A percentile compares a stretch with the other conserved stretches of the same genome.
Evolutionary conservation across 2,888 invertebrate genomes (phyloP).

Genomic region (Abrostola triplasia): DNA sequence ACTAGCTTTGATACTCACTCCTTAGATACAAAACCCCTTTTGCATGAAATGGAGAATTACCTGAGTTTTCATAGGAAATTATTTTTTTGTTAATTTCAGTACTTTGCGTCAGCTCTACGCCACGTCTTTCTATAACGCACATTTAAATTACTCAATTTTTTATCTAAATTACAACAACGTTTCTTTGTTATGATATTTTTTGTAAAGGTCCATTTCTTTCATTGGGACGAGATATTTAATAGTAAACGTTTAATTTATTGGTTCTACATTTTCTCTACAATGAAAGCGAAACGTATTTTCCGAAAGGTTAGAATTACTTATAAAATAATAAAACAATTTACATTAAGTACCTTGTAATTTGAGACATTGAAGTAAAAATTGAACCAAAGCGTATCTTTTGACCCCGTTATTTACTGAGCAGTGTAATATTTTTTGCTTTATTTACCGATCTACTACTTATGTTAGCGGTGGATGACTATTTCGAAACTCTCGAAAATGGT

Average conservation of each 20-base stretch:
- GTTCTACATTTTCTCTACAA: not conserved
- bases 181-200: too few species aligned
- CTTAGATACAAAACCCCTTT: conserved; percentile 8
- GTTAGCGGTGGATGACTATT: conserved; percentile 34
- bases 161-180: too few species aligned
- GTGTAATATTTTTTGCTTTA: conserved; percentile 56
- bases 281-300: not conserved
- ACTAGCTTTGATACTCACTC: conserved; percentile 19
- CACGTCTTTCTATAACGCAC: too few species aligned
- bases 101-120: too few species aligned
- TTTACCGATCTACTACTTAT: conserved; percentile 43
- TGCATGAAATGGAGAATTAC: too few species aligned
- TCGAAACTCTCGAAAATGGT: conserved; percentile 31
- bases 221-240: too few species aligned
- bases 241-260: too few species aligned
- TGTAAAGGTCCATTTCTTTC: too few species aligned
- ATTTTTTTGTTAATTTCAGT: too few species aligned
- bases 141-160: too few species aligned
- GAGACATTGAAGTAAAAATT: conserved; percentile 54
- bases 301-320: not conserved
- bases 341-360: conserved; percentile 41
- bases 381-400: conserved; percentile 65
- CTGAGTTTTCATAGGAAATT: too few species aligned
- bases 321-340: conserved; percentile 24
- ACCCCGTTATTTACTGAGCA: conserved; percentile 62